phyloP scores from a whole-genome alignment of 2,113 vertebrate genomes.

The Clarias batrachus region DNA sequence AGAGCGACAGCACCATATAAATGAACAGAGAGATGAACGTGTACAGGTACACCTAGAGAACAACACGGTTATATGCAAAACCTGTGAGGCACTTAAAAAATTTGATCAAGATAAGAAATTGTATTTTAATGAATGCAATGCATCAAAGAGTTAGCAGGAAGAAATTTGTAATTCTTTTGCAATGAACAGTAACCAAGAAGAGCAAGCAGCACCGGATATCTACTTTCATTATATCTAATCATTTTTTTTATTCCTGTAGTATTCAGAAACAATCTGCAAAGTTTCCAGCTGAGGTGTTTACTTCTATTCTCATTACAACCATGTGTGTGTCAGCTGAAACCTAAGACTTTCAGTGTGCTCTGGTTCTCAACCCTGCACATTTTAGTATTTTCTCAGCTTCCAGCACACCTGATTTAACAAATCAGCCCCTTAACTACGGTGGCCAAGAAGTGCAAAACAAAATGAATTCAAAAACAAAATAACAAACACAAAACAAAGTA shows the following conservation, averaged over 20 bases:
- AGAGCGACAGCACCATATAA: slow-evolving; percentile 97
- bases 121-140: background rate
- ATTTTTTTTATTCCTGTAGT: background rate
- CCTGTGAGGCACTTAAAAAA: background rate
- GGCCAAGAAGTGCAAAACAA: too few relatives aligned
- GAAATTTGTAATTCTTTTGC: background rate
- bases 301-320: background rate
- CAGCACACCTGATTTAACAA: background rate
- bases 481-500: too few relatives aligned
- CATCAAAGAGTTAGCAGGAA: background rate
- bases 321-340: background rate
- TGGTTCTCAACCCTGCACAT: too few relatives aligned
- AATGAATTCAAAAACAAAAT: too few relatives aligned
- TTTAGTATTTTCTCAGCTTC: background rate
- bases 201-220: background rate
- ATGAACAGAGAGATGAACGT: slow-evolving; percentile 97
- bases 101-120: background rate
- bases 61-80: slow-evolving; percentile 1
- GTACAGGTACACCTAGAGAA: slow-evolving; percentile 81
- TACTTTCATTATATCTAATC: background rate
- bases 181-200: background rate
- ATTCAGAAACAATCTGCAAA: background rate
- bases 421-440: too few relatives aligned
- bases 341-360: background rate
- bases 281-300: background rate